phyloP scores from a whole-genome alignment of 1,140 invertebrate species.

The Macrobrachium rosenbergii region DNA sequence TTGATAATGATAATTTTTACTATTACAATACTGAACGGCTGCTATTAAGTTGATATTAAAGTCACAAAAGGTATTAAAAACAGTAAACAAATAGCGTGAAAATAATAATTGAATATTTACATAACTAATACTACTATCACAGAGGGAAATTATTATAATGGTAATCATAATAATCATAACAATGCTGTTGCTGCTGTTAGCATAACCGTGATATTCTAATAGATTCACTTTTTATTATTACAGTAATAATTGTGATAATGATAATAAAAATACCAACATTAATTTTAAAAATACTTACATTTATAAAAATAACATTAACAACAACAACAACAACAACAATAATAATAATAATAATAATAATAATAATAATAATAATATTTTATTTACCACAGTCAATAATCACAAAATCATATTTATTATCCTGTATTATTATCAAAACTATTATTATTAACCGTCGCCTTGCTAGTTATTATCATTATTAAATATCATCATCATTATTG shows the following conservation, averaged over 20 bases:
- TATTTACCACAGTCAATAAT: not conserved
- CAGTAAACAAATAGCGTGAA: not conserved
- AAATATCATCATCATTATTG: conserved; percentile 2
- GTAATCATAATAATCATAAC: too few species aligned
- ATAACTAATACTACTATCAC: not conserved
- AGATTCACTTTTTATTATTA: not conserved
- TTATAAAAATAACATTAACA: conserved; percentile 2
- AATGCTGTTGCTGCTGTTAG: too few species aligned
- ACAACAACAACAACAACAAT: conserved; percentile 3
- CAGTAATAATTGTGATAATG: not conserved
- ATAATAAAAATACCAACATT: not conserved
- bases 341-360: conserved; percentile 15
- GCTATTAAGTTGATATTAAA: too few species aligned
- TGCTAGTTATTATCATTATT: not conserved
- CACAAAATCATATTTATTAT: not conserved
- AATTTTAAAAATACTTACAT: not conserved
- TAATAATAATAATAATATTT: not conserved
- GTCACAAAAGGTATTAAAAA: too few species aligned
- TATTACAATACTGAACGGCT: too few species aligned
- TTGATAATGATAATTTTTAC: too few species aligned
- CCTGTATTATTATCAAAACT: not conserved
- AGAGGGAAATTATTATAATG: not conserved
- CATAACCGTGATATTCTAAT: too few species aligned
- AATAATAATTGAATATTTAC: not conserved
- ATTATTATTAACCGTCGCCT: not conserved